phyloP scores from a whole-genome alignment of 2,113 vertebrate genomes.

The Myotis davidii region DNA sequence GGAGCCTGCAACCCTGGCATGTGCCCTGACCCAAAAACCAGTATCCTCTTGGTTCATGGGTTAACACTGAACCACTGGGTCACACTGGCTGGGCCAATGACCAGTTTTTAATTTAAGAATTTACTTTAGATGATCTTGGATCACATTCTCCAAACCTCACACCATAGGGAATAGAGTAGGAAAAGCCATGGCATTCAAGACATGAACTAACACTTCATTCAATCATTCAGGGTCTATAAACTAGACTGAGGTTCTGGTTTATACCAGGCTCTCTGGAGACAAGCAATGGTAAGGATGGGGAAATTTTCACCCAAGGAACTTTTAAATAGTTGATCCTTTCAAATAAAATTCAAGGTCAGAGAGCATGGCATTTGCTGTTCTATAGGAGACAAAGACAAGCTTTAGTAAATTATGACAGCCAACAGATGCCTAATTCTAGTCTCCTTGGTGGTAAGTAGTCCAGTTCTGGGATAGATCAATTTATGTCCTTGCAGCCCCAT shows the following conservation, averaged over 20 bases:
- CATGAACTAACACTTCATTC: background rate
- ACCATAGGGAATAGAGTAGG: background rate
- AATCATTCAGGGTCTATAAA: background rate
- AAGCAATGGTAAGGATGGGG: background rate
- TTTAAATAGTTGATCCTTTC: slow-evolving; percentile 37
- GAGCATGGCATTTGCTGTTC: slow-evolving; percentile 34
- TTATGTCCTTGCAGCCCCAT: background rate
- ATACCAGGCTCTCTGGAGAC: slow-evolving; percentile 45
- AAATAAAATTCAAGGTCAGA: slow-evolving; percentile 64
- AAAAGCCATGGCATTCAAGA: background rate
- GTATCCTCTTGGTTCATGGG: too few species aligned
- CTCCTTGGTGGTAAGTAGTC: background rate
- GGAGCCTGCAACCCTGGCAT: too few species aligned
- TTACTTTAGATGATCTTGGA: slow-evolving; percentile 16
- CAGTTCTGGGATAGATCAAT: slow-evolving; percentile 8
- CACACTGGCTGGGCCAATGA: background rate
- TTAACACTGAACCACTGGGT: too few species aligned
- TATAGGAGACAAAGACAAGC: slow-evolving; percentile 20
- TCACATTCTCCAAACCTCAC: background rate
- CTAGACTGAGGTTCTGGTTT: background rate
- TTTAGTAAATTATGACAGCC: background rate
- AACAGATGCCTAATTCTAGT: background rate
- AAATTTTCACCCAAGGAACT: slow-evolving; percentile 36
- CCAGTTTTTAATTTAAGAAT: background rate
- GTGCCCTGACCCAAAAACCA: too few species aligned